These are phyloP conservation scores for Parnassius glacialis DNA, from an alignment of 2,888 invertebrate species.

Conservation along the genomic window DNA sequence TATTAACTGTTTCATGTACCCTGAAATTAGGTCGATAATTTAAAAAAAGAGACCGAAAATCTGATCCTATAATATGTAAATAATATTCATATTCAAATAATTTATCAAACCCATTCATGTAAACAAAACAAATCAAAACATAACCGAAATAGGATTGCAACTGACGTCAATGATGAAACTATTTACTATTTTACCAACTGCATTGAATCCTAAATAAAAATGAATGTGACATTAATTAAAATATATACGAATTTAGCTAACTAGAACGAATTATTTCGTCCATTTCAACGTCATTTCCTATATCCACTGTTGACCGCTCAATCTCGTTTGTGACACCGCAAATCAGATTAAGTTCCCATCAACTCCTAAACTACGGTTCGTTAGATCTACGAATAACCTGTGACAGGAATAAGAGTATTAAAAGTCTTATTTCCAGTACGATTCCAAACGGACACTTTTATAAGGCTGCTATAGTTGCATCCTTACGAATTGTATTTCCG, in stretches of 20 bases:
- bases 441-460: not conserved
- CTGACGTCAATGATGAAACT: no score
- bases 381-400: constrained; percentile 4
- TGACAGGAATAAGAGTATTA: not conserved
- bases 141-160: no score
- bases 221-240: constrained; percentile 2
- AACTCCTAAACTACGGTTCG: constrained; percentile 32
- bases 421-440: not conserved
- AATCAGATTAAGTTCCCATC: constrained; percentile 48
- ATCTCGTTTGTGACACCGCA: constrained; percentile 41
- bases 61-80: no score
- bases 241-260: constrained; percentile 21
- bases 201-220: not conserved
- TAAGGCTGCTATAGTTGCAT: no score
- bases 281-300: constrained; percentile 50
- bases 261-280: constrained; percentile 28
- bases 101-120: no score
- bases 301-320: constrained; percentile 36
- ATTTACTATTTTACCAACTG: not conserved
- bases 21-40: no score
- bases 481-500: no score
- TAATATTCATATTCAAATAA: no score
- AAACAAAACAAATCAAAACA: no score
- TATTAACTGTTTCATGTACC: no score
- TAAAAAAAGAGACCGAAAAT: no score